Evolutionary conservation across 1,140 invertebrate genomes (phyloP), one percentile per base, ranked within the genome.

Genomic region (Atta colombica): DNA sequence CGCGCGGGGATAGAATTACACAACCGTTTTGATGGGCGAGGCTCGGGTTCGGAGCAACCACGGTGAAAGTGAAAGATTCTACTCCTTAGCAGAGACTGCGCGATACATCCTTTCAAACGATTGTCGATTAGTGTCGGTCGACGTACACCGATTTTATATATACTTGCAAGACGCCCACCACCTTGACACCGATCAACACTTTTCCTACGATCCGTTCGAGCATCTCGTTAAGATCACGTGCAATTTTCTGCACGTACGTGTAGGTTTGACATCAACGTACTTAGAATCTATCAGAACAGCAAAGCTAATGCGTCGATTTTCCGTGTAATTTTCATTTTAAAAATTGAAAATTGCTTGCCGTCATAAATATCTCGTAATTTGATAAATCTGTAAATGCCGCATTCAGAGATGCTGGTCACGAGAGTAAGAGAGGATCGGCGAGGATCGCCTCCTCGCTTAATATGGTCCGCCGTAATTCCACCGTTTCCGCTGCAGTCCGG

Each of bases 31-130:
- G 87, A 91, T 93, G 91, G 93, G 93, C 92, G 92, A 93, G 92
- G 93, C 92, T 63, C 74, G 75, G 61, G 51, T 90, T 80, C 74
- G 69, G 74, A 75, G 72, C 51, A 77, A 66, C 63, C 82, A 88
- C 78, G 84, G 93, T 93, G 93, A 94, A 94, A 94, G 93, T 93
- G 90, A 91, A 89, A 88, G 91, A 91, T 90, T 90, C 88, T 89
- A 89, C 86, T 77, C 78, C 61, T 87, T 77, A 45, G 58, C 60
- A 55, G 82, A 87, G 75, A 53, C 84, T 72, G 85, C 77, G 80
- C 81, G 53, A 87, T 90, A 86, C 85, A 89, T 89, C 86, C 75
- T 88, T 89, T 86, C 68, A 66, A 85, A 87, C 80, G 71, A 91
- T 90, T 77, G 75, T 90, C 89, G 90, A 92, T 91, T 91, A 88